These are phyloP conservation scores for Mobula hypostoma DNA, from an alignment of 2,113 vertebrate species.

Conservation along the genomic window DNA sequence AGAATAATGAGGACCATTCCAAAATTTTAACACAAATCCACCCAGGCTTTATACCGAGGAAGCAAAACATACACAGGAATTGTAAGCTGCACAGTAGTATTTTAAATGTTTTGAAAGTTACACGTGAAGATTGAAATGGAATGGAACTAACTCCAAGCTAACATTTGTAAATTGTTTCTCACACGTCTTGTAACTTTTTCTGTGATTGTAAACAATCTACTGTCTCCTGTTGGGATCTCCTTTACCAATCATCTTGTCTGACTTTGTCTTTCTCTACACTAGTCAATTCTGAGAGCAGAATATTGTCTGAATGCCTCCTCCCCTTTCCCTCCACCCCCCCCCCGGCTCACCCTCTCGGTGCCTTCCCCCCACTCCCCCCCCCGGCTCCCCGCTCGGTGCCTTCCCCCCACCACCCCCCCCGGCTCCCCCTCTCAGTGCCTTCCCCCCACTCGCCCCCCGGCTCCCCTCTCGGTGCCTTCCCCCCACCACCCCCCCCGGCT, in stretches of 20 bases:
- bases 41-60: neutral
- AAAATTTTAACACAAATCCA: neutral
- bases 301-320: too few relatives aligned
- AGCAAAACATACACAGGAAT: neutral
- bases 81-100: too few relatives aligned
- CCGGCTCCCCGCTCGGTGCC: too few relatives aligned
- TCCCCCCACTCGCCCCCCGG: neutral
- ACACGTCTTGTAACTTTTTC: neutral
- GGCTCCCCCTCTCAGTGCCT: neutral
- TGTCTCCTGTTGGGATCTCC: too few relatives aligned
- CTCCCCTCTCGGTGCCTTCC: too few relatives aligned
- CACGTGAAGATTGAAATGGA: neutral
- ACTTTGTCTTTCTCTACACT: too few relatives aligned
- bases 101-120: neutral
- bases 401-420: too few relatives aligned
- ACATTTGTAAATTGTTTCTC: neutral
- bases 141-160: neutral
- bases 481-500: neutral
- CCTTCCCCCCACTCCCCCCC: neutral
- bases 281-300: too few relatives aligned
- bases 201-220: neutral
- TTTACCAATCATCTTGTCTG: too few relatives aligned
- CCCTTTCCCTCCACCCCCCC: neutral
- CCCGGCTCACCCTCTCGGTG: too few relatives aligned
- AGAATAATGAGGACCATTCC: too few relatives aligned